Evolutionary conservation across 2,113 vertebrate genomes (phyloP).

Genomic region (Clarias macrocephalus): DNA sequence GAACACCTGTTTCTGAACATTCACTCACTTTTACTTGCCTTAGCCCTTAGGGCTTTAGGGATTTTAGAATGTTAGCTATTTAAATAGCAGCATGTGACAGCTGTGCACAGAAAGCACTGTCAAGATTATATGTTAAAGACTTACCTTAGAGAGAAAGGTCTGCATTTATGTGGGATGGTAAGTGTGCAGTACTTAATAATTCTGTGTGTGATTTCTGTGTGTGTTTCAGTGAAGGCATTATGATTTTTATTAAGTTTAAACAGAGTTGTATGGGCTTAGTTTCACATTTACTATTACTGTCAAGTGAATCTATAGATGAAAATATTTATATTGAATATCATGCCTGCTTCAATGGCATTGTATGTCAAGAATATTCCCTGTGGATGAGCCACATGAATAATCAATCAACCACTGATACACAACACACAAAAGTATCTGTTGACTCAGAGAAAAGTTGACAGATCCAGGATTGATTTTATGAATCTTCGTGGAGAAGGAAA

Average conservation of each 20-base stretch:
- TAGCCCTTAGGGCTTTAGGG: constrained; percentile 57
- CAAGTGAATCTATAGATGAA: background rate
- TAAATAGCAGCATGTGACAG: constrained; percentile 52
- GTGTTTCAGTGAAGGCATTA: background rate
- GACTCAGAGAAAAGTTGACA: background rate
- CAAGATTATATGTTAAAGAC: constrained; percentile 57
- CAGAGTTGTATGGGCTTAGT: background rate
- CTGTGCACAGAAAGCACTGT: constrained; percentile 60
- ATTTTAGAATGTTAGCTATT: constrained; percentile 65
- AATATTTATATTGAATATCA: background rate
- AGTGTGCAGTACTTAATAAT: constrained; percentile 16
- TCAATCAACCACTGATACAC: background rate
- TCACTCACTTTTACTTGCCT: constrained; percentile 58
- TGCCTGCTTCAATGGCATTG: background rate
- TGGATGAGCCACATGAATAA: background rate
- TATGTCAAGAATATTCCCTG: background rate
- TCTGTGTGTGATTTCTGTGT: constrained; percentile 14
- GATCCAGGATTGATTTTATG: background rate
- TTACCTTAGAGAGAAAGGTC: background rate
- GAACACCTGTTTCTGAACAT: constrained; percentile 71
- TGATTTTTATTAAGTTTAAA: background rate
- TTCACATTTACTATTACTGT: background rate
- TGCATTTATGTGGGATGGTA: constrained; percentile 1
- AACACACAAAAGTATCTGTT: background rate
- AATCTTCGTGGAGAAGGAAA: background rate